These are phyloP conservation scores for Proales similis DNA, from an alignment of 1,140 invertebrate species.

Conservation along the genomic window DNA sequence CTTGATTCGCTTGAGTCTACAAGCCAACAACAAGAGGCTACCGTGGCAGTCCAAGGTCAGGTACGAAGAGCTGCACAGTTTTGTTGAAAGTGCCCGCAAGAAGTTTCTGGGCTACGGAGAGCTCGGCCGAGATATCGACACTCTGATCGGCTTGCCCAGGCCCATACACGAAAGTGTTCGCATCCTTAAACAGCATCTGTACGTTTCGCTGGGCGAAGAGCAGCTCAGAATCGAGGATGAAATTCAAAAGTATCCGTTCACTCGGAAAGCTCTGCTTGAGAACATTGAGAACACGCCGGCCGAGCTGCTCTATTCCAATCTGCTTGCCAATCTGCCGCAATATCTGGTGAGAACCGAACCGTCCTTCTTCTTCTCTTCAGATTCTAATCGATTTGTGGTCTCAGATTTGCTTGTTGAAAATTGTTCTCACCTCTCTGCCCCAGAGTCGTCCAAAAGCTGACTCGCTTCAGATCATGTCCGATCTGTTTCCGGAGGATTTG, in stretches of 20 bases:
- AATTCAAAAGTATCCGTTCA: slow-evolving; percentile 55
- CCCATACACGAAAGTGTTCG: slow-evolving; percentile 89
- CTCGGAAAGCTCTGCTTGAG: slow-evolving; percentile 42
- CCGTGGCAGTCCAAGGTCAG: slow-evolving; percentile 90
- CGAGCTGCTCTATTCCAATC: slow-evolving; percentile 9
- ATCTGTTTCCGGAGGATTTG: slow-evolving; percentile 92
- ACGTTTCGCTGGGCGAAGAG: slow-evolving; percentile 55
- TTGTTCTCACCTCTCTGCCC: slow-evolving; percentile 88
- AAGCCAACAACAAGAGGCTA: slow-evolving; percentile 56
- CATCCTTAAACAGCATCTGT: slow-evolving; percentile 67
- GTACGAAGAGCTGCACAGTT: slow-evolving; percentile 62
- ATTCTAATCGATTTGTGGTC: slow-evolving; percentile 38
- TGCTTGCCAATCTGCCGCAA: slow-evolving; percentile 60
- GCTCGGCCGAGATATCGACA: slow-evolving; percentile 61
- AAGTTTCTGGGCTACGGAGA: slow-evolving; percentile 90
- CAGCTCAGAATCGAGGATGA: slow-evolving; percentile 57
- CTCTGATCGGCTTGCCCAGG: slow-evolving; percentile 80
- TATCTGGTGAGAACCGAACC: slow-evolving; percentile 63
- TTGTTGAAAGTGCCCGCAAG: slow-evolving; percentile 76
- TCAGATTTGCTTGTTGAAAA: slow-evolving; percentile 84
- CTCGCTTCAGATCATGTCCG: slow-evolving; percentile 94
- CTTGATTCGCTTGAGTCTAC: slow-evolving; percentile 6
- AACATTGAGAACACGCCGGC: background rate
- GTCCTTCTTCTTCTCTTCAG: background rate
- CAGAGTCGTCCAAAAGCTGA: slow-evolving; percentile 96